Evolutionary conservation across 2,113 vertebrate genomes (phyloP).

Genomic region (Laticauda colubrina): DNA sequence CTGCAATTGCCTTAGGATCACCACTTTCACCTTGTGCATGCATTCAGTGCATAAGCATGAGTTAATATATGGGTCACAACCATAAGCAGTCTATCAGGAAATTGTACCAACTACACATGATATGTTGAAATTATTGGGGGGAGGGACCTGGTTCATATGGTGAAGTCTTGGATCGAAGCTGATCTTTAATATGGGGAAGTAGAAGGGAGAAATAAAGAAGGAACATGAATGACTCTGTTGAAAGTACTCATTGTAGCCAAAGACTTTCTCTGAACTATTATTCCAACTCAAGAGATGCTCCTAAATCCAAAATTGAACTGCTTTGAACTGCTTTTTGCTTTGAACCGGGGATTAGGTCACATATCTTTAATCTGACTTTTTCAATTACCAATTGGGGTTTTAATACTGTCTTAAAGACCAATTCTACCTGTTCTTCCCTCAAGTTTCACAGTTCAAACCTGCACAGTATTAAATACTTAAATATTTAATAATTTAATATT

Average conservation of each 20-base stretch:
- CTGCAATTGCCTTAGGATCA: not conserved
- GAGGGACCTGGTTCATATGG: not conserved
- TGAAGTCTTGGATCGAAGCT: not conserved
- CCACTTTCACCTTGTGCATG: not conserved
- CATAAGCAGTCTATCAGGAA: not conserved
- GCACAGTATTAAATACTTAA: not conserved
- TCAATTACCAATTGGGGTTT: not conserved
- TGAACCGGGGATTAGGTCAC: not conserved
- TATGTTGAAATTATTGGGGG: not conserved
- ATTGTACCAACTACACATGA: not conserved
- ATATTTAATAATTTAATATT: no score
- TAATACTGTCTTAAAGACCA: not conserved
- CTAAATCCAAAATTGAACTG: not conserved
- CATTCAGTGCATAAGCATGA: not conserved
- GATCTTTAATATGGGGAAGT: not conserved
- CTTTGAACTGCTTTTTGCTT: not conserved
- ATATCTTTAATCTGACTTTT: not conserved
- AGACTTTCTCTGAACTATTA: not conserved
- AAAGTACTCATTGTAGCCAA: not conserved
- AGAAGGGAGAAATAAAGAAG: not conserved
- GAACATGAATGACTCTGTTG: not conserved
- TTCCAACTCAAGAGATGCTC: not conserved
- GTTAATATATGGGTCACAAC: not conserved
- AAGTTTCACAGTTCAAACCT: not conserved
- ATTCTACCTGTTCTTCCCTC: not conserved